These are phyloP conservation scores for Meteorus colon DNA, from an alignment of 2,888 invertebrate genomes.

Conservation along the genomic window DNA sequence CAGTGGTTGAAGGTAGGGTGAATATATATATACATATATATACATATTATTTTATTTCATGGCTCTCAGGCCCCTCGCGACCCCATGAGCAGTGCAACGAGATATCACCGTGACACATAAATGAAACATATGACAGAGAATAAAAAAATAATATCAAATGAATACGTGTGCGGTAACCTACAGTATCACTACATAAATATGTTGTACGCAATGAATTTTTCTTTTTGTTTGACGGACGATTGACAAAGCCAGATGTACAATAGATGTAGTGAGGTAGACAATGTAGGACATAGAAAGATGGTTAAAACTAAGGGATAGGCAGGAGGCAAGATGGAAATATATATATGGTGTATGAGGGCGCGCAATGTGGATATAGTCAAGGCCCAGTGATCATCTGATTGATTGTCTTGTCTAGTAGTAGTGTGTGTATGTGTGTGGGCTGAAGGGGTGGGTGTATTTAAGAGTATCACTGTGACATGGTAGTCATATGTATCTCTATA, in stretches of 20 bases:
- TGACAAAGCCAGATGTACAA: conserved; percentile 1
- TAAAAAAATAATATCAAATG: conserved; percentile 29
- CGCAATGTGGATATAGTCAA: conserved; percentile 73
- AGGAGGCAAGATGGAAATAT: conserved; percentile 24
- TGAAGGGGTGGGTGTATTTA: conserved; percentile 63
- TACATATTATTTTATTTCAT: conserved; percentile 54
- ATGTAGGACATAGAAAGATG: conserved; percentile 30
- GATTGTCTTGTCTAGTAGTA: conserved; percentile 63
- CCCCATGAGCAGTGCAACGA: not conserved
- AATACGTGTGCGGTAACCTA: conserved; percentile 30
- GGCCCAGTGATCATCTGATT: conserved; percentile 71
- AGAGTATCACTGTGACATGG: conserved; percentile 66
- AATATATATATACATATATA: not conserved
- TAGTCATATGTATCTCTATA: conserved; percentile 23
- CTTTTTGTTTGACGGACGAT: not conserved
- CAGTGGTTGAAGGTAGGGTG: not conserved
- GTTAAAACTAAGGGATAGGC: conserved; percentile 21
- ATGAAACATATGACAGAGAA: not conserved
- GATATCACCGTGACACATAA: conserved; percentile 28
- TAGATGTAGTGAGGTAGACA: not conserved
- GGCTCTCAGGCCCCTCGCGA: conserved; percentile 58
- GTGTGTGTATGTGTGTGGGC: conserved; percentile 33
- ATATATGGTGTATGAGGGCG: conserved; percentile 54
- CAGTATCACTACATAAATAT: not conserved
- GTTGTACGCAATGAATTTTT: conserved; percentile 6